These are phyloP conservation scores for Arctocebus calabarensis DNA, from an alignment of 2,797 vertebrate genomes.

Conservation along the genomic window DNA sequence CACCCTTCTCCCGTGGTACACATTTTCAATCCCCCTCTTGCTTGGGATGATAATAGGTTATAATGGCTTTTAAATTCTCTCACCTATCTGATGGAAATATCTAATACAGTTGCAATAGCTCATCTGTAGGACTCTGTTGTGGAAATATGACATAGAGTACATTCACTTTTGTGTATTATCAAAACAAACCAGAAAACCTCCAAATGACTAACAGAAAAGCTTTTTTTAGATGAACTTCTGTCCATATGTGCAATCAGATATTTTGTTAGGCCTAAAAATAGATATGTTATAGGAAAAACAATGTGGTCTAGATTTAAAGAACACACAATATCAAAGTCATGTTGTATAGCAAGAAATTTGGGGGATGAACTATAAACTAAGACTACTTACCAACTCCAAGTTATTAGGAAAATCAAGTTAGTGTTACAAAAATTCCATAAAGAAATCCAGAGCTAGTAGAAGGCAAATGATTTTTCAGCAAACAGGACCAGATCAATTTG, in stretches of 20 bases:
- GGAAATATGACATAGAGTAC: not conserved
- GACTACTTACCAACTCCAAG: not conserved
- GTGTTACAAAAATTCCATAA: not conserved
- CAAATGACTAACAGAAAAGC: not conserved
- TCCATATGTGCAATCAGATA: not conserved
- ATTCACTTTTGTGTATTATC: not conserved
- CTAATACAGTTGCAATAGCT: not conserved
- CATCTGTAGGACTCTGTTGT: not conserved
- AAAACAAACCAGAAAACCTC: not conserved
- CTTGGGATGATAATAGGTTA: not conserved
- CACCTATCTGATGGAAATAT: not conserved
- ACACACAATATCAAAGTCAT: not conserved
- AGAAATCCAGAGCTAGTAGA: not conserved
- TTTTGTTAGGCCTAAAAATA: not conserved
- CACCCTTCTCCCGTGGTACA: not conserved
- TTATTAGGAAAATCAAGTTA: not conserved
- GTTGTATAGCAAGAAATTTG: not conserved
- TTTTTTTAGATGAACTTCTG: not conserved
- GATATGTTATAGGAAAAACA: not conserved
- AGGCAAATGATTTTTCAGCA: not conserved
- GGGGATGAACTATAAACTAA: not conserved
- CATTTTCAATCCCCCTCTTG: not conserved
- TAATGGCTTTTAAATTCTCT: not conserved
- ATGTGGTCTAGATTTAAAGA: not conserved
- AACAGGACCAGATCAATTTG: not conserved